Evolutionary conservation across 2,113 vertebrate species (phyloP), one percentile per base, ranked within the genome.

Genomic region (Leptobrachium leishanense): DNA sequence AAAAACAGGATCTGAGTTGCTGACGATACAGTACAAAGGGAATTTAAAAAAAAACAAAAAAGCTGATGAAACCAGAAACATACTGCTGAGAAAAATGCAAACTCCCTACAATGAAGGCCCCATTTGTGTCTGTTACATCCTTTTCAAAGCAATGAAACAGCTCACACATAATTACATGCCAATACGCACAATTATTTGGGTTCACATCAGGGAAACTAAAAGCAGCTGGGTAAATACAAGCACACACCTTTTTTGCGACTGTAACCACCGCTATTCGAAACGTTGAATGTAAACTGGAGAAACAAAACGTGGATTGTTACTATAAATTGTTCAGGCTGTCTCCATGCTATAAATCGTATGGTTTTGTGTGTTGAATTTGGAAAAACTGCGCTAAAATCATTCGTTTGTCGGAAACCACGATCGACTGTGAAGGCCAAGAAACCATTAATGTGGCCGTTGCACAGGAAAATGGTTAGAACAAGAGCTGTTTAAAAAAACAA

Each of bases 41-140:
- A 68, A 68, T 43, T 57, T 64, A 62, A n/a, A n/a, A n/a, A n/a
- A n/a, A n/a, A 57, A 66, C 42, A 66, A 2, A 31, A 76, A 68
- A 53, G 39, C 12, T 54, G 64, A 31, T 10, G 50, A 66, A 55
- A 76, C 57, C 11, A 53, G 43, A 76, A 76, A 68, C 12, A 11
- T 66, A 8, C 39, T 41, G 2, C 64, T 75, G 43, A 76, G 9
- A 54, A 75, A 7, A 46, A 41, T 65, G 44, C 13, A 54, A 46
- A 15, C 41, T 64, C 13, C 44, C 41, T 43, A 15, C 10, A 75
- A 13, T 7, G 62, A 2, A 64, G 39, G 20, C 53, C 43, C 44
- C 43, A 31, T 10, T 75, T 2, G 42, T 65, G 9, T 43, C 13
- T 1, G 3, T 46, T 46, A 46, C 44, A 3, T 5, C 44, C 8